These are phyloP conservation scores for Nephrotoma guestfalica DNA, from an alignment of 2,888 invertebrate species.

Conservation along the genomic window DNA sequence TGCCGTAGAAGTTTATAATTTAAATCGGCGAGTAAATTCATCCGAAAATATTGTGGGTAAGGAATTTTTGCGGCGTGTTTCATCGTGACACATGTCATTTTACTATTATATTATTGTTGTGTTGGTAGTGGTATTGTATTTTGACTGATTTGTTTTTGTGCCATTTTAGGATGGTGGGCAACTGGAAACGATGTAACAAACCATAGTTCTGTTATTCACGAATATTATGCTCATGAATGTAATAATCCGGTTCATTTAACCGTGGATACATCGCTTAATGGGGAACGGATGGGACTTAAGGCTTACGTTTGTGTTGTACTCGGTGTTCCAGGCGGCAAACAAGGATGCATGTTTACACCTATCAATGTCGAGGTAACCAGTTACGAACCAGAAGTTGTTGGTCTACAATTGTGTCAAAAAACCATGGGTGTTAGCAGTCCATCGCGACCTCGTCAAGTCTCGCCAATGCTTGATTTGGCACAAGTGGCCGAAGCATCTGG, in stretches of 20 bases:
- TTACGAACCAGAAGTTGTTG: constrained; percentile 83
- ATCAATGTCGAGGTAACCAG: constrained; percentile 76
- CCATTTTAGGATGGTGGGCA: constrained; percentile 77
- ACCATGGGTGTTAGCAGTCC: constrained; percentile 46
- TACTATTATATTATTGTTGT: background rate
- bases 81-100: constrained; percentile 3
- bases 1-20: constrained; percentile 88
- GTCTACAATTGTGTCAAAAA: constrained; percentile 68
- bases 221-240: constrained; percentile 91
- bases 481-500: constrained; percentile 78
- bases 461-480: constrained; percentile 54
- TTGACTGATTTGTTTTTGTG: background rate
- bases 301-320: constrained; percentile 86
- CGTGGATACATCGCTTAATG: constrained; percentile 80
- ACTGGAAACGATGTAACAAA: constrained; percentile 95
- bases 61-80: constrained; percentile 9
- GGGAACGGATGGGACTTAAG: constrained; percentile 82
- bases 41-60: constrained; percentile 81
- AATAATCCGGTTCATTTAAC: constrained; percentile 91
- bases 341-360: constrained; percentile 93
- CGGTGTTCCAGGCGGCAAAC: constrained; percentile 87
- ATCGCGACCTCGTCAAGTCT: constrained; percentile 44
- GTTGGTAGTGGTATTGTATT: background rate
- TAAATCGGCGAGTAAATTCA: constrained; percentile 85
- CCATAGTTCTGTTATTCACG: constrained; percentile 93